Base-by-base conservation (phyloP, 2,888 invertebrate species). In the Tridacna crocea region DNA sequence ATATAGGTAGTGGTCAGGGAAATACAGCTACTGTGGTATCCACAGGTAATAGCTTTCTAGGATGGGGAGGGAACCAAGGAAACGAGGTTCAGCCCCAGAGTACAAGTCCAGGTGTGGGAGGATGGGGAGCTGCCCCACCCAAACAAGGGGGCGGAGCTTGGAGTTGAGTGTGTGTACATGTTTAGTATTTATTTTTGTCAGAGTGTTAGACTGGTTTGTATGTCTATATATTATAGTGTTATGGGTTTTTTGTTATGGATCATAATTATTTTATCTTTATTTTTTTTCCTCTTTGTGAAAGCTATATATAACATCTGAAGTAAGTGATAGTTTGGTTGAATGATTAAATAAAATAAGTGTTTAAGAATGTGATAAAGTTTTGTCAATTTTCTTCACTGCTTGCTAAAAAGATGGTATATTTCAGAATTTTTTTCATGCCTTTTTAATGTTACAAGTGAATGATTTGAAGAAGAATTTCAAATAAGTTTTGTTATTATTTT, bases 21-120 rank as follows among this genome's bases (percentile, higher is more conserved):
- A 87, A 75, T 48, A 83, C 87, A 17, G 83, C 83, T 17, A 82
- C 82, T 19, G 83, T 82, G 47, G 88, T 87, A 55, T 87, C 88
- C 27, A 83, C 88, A 27, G 88, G 85, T 27, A 86, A 83, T 77
- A 89, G 89, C 72, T 91, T 91, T 77, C 85, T 92, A 51, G 91
- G 91, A 19, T 91, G 92, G 91, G 91, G 92, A 19, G 90, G 88
- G 22, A 88, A 87, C 60, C 92, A 91, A 77, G 84, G 86, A 27
- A 80, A 77, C 36, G 90, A 90, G 70, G 88, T 86, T 15, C 87
- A 85, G 83, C 85, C 77, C 87, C 85, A 80, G 24, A 87, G 84
- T 82, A 88, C 88, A 76, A 89, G 89, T 84, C 89, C 89, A 73
- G 88, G 88, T 75, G 88, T 88, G 27, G 88, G 88, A 24, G 88